Conservation (phyloP, 92 coral and sea anemone species). For the Umimayanthus chanpuru region DNA sequence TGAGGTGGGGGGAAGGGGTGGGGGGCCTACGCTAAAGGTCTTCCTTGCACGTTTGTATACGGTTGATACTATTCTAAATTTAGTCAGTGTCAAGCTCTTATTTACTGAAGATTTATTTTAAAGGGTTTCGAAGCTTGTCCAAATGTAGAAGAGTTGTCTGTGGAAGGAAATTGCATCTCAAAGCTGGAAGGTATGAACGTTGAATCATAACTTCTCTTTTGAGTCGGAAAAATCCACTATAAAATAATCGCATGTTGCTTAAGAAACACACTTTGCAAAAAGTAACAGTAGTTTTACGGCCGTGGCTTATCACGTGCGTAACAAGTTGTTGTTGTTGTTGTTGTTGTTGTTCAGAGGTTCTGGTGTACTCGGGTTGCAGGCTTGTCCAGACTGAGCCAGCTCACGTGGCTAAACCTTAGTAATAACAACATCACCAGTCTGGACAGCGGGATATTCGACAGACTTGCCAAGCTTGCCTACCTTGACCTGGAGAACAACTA, state of each 20-base stretch:
- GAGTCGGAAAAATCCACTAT: too few relatives aligned
- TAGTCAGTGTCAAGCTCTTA: too few relatives aligned
- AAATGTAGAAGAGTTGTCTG: slow-evolving; percentile 80
- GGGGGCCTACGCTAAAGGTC: too few relatives aligned
- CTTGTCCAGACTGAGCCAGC: slow-evolving; percentile 63
- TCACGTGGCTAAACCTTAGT: slow-evolving; percentile 73
- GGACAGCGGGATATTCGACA: slow-evolving; percentile 76
- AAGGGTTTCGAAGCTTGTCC: slow-evolving; percentile 86
- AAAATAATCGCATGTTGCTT: too few relatives aligned
- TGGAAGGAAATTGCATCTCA: slow-evolving; percentile 85
- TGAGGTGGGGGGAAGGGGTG: too few relatives aligned
- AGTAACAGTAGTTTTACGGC: too few relatives aligned
- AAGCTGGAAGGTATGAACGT: slow-evolving; percentile 83
- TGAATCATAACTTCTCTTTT: too few relatives aligned
- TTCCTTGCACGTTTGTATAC: too few relatives aligned
- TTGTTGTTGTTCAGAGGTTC: not conserved
- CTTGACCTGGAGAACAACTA: slow-evolving; percentile 86
- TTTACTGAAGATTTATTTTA: slow-evolving; percentile 11
- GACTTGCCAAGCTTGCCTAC: slow-evolving; percentile 69
- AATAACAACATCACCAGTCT: slow-evolving; percentile 70
- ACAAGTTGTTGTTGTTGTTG: not conserved
- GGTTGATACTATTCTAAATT: not conserved
- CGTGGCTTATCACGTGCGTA: too few relatives aligned
- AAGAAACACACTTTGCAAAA: too few relatives aligned
- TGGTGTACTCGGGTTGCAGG: slow-evolving; percentile 51